phyloP scores from a whole-genome alignment of 1,140 invertebrate species.

The Chrysoperla carnea region DNA sequence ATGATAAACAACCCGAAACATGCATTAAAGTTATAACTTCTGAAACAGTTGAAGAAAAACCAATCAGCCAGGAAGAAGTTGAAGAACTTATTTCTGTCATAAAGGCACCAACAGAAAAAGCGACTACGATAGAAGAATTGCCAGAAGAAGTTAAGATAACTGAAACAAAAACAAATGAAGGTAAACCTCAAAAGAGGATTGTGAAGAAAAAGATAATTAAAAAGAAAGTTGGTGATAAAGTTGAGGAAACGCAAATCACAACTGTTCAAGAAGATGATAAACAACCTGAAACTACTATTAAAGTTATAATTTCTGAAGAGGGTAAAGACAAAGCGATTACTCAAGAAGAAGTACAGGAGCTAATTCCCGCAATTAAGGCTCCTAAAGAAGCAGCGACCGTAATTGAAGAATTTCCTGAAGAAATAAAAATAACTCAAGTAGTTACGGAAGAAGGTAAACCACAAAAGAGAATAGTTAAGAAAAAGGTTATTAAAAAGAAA shows the following conservation, averaged over 20 bases:
- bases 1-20: slow-evolving; percentile 14
- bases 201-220: slow-evolving; percentile 6
- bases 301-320: slow-evolving; percentile 6
- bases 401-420: slow-evolving; percentile 8
- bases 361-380: slow-evolving; percentile 3
- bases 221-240: slow-evolving; percentile 12
- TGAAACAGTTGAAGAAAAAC: slow-evolving; percentile 5
- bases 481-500: slow-evolving; percentile 13
- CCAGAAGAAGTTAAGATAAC: slow-evolving; percentile 10
- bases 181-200: slow-evolving; percentile 10
- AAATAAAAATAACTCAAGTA: slow-evolving; percentile 11
- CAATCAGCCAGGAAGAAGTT: slow-evolving; percentile 6
- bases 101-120: slow-evolving; percentile 12
- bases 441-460: slow-evolving; percentile 13
- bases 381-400: neutral
- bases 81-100: slow-evolving; percentile 7
- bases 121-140: slow-evolving; percentile 1
- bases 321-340: slow-evolving; percentile 4
- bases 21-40: neutral
- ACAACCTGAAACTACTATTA: slow-evolving; percentile 19
- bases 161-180: slow-evolving; percentile 11
- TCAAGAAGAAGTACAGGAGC: slow-evolving; percentile 9
- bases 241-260: slow-evolving; percentile 24
- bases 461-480: slow-evolving; percentile 16
- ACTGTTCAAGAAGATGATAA: slow-evolving; percentile 25